Evolutionary conservation across 2,797 vertebrate genomes (phyloP).

Genomic region (Gallinago nigripennis): DNA sequence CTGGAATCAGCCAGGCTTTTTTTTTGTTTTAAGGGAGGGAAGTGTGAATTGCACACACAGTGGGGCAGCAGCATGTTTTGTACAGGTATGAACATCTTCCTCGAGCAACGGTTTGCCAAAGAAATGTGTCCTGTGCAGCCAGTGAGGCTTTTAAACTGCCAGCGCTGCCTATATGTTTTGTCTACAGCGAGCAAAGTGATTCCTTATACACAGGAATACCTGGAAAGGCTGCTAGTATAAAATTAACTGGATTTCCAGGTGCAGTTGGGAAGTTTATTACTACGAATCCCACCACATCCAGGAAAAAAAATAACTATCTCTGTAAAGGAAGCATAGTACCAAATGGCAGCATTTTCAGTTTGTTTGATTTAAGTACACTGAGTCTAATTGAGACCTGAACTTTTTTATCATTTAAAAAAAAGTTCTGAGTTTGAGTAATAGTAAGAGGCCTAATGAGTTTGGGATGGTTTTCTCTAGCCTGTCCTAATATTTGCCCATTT

Average conservation of each 20-base stretch:
- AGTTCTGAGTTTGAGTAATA: not conserved
- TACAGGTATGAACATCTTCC: not conserved
- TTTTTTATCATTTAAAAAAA: not conserved
- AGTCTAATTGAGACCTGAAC: not conserved
- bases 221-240: not conserved
- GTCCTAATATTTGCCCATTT: constrained; percentile 27
- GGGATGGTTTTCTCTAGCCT: not conserved
- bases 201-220: not conserved
- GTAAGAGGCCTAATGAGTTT: not conserved
- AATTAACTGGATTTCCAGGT: not conserved
- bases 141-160: not conserved
- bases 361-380: not conserved
- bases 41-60: fast-evolving
- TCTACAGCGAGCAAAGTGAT: not conserved
- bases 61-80: fast-evolving
- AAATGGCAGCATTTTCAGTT: not conserved
- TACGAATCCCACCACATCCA: not conserved
- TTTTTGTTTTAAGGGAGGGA: not conserved
- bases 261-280: not conserved
- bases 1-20: not conserved
- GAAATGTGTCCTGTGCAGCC: not conserved
- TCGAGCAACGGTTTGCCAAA: not conserved
- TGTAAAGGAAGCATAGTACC: not conserved
- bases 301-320: not conserved
- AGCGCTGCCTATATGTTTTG: not conserved